A percentile compares a stretch with the other conserved stretches of the same genome.
Conservation (phyloP, 1,140 invertebrate species). For the Cydia strobilella region DNA sequence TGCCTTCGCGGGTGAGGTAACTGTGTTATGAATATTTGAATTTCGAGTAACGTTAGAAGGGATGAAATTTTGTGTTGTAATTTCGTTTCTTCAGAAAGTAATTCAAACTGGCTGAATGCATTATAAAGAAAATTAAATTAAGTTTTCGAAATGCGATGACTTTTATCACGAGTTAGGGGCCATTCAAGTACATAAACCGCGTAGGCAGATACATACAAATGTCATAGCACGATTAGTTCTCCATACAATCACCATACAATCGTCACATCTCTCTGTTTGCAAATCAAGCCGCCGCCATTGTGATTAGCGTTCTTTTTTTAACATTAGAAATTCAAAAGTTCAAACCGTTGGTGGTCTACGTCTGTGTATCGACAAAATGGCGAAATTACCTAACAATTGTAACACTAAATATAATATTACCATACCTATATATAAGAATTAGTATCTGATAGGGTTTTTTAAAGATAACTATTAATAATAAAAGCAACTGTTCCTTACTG, state of each 20-base stretch:
- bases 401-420: no score
- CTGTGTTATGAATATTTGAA: slow-evolving; percentile 59
- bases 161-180: slow-evolving; percentile 20
- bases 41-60: slow-evolving; percentile 47
- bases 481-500: no score
- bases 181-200: slow-evolving; percentile 22
- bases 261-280: slow-evolving; percentile 36
- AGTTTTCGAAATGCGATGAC: not conserved
- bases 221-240: slow-evolving; percentile 32
- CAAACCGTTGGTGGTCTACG: slow-evolving; percentile 34
- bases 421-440: no score
- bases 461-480: no score
- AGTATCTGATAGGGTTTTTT: no score
- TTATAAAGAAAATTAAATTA: not conserved
- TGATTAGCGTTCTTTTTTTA: slow-evolving; percentile 36
- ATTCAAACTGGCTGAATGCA: slow-evolving; percentile 19
- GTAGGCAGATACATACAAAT: slow-evolving; percentile 29
- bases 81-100: slow-evolving; percentile 29
- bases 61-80: slow-evolving; percentile 27
- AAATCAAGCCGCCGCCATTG: slow-evolving; percentile 34
- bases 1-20: slow-evolving; percentile 74
- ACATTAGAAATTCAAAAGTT: slow-evolving; percentile 33
- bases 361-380: not conserved
- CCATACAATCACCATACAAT: slow-evolving; percentile 39
- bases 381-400: no score